Base-by-base conservation (phyloP, 2,797 vertebrate genomes). In the Champsocephalus esox region DNA sequence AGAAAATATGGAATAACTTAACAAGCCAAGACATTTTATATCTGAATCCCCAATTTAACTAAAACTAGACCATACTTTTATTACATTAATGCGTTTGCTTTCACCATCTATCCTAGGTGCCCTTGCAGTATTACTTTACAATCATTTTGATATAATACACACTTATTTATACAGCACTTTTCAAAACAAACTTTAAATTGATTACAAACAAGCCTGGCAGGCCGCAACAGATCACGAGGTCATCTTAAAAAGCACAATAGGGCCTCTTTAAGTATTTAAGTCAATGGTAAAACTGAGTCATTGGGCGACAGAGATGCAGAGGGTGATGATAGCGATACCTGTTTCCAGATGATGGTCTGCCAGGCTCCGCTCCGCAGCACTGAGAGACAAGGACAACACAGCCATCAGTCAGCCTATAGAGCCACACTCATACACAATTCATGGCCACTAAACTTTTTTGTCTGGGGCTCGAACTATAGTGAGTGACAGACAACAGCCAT, bases 331-430 rank as follows among this genome's bases (percentile, higher is more conserved):
- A 75, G 55, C 19, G 81, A 88, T 96, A 99, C 98, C 98, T 99
- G 96, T 94, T 98, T 98, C 98, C 98, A 99, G 86, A 97, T 96
- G 87, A 99, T 90, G 66, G 96, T 99, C 90, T 98, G 96, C 98
- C 98, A 99, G 80, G 96, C 94, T 69, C 97, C 96, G 80, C 89
- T 98, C 91, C 96, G 95, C 90, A 99, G 93, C 92, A 99, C 98
- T 99, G 94, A 62, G 94, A 95, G 93, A 88, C 90, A 92, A 92
- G 81, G 83, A 93, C 77, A 92, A 88, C 88, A 90, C 77, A 84
- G 88, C 77, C 73, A 64, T 93, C 92, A 89, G 84, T 88, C 85
- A 91, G 78, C 78, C 89, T 84, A 87, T 87, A 87, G 85, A 91
- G 79, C 68, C 46, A 73, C 74, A 50, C 89, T 91, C 90, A 90